These are phyloP conservation scores for Chironex yamaguchii DNA, from an alignment of 30 jellyfish, hydroid and myxozoan species.

Conservation along the genomic window DNA sequence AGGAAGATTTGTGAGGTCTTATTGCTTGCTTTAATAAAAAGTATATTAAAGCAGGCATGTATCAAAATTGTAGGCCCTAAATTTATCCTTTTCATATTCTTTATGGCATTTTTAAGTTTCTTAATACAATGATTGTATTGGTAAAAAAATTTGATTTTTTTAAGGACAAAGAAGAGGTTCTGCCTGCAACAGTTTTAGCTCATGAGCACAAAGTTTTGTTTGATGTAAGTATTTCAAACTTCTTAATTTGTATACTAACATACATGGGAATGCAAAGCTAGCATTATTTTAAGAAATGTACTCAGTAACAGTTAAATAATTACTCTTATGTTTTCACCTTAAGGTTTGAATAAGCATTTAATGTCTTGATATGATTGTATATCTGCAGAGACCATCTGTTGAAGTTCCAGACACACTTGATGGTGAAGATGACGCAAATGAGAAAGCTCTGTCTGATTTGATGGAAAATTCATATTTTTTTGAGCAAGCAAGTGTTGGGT, in stretches of 20 bases:
- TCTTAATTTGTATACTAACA: not conserved
- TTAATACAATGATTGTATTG: too few species aligned
- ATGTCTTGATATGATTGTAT: not conserved
- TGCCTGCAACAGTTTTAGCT: conserved; percentile 83
- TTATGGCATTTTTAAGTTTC: too few species aligned
- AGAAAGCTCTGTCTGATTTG: conserved; percentile 79
- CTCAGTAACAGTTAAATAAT: too few species aligned
- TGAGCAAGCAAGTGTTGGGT: conserved; percentile 97
- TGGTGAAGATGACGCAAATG: conserved; percentile 79
- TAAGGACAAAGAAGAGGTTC: conserved; percentile 78
- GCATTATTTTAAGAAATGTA: too few species aligned
- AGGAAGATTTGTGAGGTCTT: too few species aligned
- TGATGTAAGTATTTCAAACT: conserved; percentile 60
- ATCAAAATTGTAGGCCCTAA: too few species aligned
- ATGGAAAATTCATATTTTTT: conserved; percentile 84
- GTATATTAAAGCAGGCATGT: too few species aligned
- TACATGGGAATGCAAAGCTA: too few species aligned
- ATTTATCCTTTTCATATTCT: too few species aligned
- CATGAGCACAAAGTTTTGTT: conserved; percentile 73
- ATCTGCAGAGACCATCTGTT: conserved; percentile 61
- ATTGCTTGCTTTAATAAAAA: too few species aligned
- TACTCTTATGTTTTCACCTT: not conserved
- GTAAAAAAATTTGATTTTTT: too few species aligned
- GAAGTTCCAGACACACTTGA: conserved; percentile 77
- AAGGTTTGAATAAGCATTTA: not conserved